Evolutionary conservation across 2,113 vertebrate genomes (phyloP).

Genomic region (Cheirogaleus medius): DNA sequence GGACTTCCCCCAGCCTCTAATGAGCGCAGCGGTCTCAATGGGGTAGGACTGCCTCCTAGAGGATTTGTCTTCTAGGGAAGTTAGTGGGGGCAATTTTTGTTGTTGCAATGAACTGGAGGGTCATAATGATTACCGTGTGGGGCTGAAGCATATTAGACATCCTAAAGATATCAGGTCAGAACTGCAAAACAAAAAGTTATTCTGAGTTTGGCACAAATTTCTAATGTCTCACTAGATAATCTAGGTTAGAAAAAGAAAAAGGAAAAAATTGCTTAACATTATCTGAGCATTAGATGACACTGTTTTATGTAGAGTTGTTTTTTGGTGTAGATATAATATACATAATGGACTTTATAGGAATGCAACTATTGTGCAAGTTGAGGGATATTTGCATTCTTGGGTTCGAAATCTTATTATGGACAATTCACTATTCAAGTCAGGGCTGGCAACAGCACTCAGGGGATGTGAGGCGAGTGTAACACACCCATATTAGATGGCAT

Average conservation of each 20-base stretch:
- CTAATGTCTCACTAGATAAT: background rate
- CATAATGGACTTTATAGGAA: background rate
- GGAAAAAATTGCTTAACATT: background rate
- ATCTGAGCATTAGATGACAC: background rate
- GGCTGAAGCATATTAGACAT: background rate
- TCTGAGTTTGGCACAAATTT: background rate
- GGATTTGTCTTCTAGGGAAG: background rate
- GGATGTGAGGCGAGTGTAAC: background rate
- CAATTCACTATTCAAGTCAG: background rate
- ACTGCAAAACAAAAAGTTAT: background rate
- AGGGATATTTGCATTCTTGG: background rate
- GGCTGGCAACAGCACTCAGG: too few species aligned
- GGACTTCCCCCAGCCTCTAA: background rate
- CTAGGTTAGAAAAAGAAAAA: background rate
- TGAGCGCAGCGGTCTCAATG: background rate
- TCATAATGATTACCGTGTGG: background rate
- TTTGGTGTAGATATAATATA: background rate
- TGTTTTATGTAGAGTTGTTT: background rate
- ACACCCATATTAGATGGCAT: rapidly evolving
- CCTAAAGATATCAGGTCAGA: background rate
- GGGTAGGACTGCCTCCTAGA: conserved; percentile 21
- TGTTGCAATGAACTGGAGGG: background rate
- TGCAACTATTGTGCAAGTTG: background rate
- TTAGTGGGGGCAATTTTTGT: background rate
- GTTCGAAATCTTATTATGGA: background rate